These are phyloP conservation scores for Glomeris maerens DNA, from an alignment of 1,140 invertebrate species.

Conservation along the genomic window DNA sequence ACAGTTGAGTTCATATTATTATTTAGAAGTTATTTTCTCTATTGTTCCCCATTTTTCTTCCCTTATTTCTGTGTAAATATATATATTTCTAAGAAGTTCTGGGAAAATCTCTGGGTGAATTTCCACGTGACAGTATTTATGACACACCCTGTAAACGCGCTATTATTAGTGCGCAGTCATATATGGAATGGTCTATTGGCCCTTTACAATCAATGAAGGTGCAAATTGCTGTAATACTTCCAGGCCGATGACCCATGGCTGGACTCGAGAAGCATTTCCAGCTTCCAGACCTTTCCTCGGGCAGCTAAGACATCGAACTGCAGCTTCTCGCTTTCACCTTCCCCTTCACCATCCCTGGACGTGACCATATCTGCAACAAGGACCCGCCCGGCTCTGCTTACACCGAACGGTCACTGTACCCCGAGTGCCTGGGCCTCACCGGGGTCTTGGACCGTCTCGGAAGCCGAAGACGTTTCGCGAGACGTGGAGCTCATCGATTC, in stretches of 20 bases:
- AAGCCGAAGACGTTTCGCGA: no score
- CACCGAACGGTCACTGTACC: neutral
- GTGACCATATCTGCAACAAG: no score
- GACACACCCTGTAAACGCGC: neutral
- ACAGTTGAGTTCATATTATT: no score
- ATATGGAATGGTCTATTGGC: neutral
- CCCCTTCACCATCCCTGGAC: no score
- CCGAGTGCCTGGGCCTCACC: neutral
- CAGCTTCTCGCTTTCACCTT: no score
- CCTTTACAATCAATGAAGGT: neutral
- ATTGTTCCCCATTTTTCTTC: no score
- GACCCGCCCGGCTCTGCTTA: neutral
- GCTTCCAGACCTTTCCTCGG: conserved; percentile 28
- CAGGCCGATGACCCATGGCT: conserved; percentile 25
- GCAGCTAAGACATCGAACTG: conserved; percentile 6
- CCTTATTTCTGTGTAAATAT: no score
- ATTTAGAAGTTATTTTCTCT: no score
- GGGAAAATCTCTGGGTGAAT: no score
- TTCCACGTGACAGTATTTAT: neutral
- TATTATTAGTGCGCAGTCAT: neutral
- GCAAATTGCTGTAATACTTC: conserved; percentile 2
- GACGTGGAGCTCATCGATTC: no score
- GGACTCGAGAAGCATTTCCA: conserved; percentile 26
- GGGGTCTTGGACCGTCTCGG: neutral
- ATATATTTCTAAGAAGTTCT: no score